These are phyloP conservation scores for Actinemys pallida DNA, from an alignment of 2,113 vertebrate genomes.

Conservation along the genomic window DNA sequence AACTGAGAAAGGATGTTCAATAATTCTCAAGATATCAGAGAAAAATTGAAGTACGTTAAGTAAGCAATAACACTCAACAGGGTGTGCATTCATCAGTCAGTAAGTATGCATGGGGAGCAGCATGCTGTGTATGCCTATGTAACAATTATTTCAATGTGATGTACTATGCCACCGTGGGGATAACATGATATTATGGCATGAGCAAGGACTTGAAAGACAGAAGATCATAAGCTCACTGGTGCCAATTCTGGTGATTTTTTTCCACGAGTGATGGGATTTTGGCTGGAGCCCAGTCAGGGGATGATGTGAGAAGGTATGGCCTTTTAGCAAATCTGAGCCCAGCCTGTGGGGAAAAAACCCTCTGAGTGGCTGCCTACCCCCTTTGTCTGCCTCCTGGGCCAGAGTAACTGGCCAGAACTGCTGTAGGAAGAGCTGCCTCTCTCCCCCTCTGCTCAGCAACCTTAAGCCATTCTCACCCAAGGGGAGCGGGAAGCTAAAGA, in stretches of 20 bases:
- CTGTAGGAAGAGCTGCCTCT: not conserved
- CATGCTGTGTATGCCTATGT: conserved; percentile 16
- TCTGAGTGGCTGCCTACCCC: not conserved
- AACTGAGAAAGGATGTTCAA: conserved; percentile 47
- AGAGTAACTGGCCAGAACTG: not conserved
- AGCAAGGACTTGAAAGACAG: not conserved
- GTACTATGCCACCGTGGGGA: fast-evolving
- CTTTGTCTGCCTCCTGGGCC: not conserved
- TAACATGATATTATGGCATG: fast-evolving
- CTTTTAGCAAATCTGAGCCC: too few species aligned
- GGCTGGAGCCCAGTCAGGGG: not conserved
- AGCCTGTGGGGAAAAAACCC: not conserved
- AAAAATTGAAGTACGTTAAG: conserved; percentile 56
- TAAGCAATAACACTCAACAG: conserved; percentile 51
- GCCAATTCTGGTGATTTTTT: not conserved
- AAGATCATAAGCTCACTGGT: fast-evolving
- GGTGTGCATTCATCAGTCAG: conserved; percentile 48
- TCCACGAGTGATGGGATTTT: not conserved
- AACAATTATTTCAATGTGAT: not conserved
- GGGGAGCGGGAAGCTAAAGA: not conserved
- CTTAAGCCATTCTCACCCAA: not conserved
- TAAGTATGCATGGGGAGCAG: conserved; percentile 39
- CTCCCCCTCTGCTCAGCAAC: not conserved
- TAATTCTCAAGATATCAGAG: conserved; percentile 49
- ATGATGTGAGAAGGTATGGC: not conserved